Evolutionary conservation across 92 coral and sea anemone species (phyloP).

Genomic region (Phenganax stokvisi): DNA sequence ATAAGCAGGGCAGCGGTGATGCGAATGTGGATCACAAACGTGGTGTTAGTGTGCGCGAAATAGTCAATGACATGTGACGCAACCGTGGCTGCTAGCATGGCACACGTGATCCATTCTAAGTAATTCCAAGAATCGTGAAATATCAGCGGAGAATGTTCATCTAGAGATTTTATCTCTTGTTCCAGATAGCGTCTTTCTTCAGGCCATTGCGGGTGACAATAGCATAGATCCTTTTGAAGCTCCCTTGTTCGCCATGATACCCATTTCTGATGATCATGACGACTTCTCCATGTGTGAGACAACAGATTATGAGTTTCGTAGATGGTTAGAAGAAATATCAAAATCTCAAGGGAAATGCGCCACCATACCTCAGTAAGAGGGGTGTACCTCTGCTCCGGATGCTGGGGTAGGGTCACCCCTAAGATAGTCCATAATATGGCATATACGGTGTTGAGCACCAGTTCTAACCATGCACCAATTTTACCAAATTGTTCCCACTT

Average conservation of each 20-base stretch:
- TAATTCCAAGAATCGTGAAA: conserved; percentile 90
- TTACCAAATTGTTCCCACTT: conserved; percentile 91
- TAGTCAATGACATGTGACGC: conserved; percentile 66
- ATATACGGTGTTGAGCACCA: conserved; percentile 59
- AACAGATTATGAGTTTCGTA: conserved; percentile 75
- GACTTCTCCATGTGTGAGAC: conserved; percentile 67
- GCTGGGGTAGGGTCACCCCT: conserved; percentile 67
- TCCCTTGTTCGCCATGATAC: conserved; percentile 83
- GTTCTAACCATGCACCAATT: conserved; percentile 87
- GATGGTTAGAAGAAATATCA: conserved; percentile 63
- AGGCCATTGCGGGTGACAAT: conserved; percentile 98
- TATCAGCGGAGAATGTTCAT: conserved; percentile 64
- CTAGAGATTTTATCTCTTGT: conserved; percentile 81
- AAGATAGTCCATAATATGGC: conserved; percentile 84
- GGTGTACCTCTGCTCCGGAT: conserved; percentile 55
- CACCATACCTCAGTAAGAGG: conserved; percentile 75
- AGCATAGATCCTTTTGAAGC: conserved; percentile 64
- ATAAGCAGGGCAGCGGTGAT: conserved; percentile 77
- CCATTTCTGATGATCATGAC: conserved; percentile 83
- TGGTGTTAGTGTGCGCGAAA: conserved; percentile 44
- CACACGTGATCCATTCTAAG: conserved; percentile 85
- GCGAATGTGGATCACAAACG: conserved; percentile 56
- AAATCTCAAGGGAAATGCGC: conserved; percentile 58
- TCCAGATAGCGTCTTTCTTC: conserved; percentile 84
- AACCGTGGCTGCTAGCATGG: conserved; percentile 61